These are phyloP conservation scores for Rhagoletis zephyria DNA, from an alignment of 1,140 invertebrate species.

Conservation along the genomic window DNA sequence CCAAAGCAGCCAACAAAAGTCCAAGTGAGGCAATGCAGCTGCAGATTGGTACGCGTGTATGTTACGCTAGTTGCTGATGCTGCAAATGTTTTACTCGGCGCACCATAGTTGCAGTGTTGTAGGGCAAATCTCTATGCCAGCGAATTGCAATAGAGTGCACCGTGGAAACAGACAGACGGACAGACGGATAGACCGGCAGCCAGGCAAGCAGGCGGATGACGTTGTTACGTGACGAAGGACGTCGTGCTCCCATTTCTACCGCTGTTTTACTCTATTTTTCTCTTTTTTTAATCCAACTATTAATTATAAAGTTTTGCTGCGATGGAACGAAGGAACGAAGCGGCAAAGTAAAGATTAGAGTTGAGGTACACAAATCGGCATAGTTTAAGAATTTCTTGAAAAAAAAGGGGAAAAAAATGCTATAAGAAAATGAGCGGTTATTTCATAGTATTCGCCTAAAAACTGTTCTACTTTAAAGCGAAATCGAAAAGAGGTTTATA, in stretches of 20 bases:
- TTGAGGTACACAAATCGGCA: not conserved
- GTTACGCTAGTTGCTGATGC: not conserved
- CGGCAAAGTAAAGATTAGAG: not conserved
- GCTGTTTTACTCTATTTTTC: too few species aligned
- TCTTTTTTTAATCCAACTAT: not conserved
- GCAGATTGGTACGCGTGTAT: not conserved
- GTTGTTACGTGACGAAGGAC: not conserved
- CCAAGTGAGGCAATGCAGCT: not conserved
- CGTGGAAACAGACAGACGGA: too few species aligned
- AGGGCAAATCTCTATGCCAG: not conserved
- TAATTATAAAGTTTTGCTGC: slow-evolving; percentile 21
- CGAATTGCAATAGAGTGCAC: not conserved
- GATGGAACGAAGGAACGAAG: too few species aligned
- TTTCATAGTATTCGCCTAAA: too few species aligned
- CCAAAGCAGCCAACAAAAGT: not conserved
- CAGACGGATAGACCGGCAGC: not conserved
- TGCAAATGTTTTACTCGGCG: not conserved
- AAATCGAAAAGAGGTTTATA: too few species aligned
- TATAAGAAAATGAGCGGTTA: too few species aligned
- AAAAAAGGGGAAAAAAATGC: too few species aligned
- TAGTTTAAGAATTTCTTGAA: too few species aligned
- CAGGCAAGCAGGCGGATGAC: slow-evolving; percentile 14
- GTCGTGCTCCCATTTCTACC: slow-evolving; percentile 26
- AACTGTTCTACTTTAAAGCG: too few species aligned
- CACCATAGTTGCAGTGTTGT: not conserved